Conservation (phyloP, 1,140 invertebrate genomes). For the Drosophila yakuba region DNA sequence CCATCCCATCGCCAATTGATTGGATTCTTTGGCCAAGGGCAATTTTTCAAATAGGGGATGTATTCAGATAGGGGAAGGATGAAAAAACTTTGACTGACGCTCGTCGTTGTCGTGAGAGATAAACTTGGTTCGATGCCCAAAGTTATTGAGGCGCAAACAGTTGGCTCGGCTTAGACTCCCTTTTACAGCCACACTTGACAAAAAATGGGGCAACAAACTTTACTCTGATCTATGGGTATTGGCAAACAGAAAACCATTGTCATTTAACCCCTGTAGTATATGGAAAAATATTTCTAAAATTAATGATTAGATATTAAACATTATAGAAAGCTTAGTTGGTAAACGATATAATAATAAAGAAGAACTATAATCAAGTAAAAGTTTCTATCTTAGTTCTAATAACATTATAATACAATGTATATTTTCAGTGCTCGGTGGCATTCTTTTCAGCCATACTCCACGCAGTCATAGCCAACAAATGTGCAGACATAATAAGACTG, state of each 20-base stretch:
- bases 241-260: too few relatives aligned
- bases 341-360: too few relatives aligned
- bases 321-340: too few relatives aligned
- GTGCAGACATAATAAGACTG: constrained; percentile 70
- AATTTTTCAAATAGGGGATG: constrained; percentile 61
- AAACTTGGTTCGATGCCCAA: constrained; percentile 76
- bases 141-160: constrained; percentile 81
- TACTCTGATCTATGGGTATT: too few relatives aligned
- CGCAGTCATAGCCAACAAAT: constrained; percentile 48
- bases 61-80: constrained; percentile 14
- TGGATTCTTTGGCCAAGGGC: constrained; percentile 31
- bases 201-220: not conserved
- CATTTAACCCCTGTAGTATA: too few relatives aligned
- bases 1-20: constrained; percentile 30
- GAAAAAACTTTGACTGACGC: constrained; percentile 75
- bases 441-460: not conserved
- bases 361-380: too few relatives aligned
- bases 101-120: constrained; percentile 71
- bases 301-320: too few relatives aligned
- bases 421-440: constrained; percentile 2
- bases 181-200: not conserved
- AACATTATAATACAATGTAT: not conserved
- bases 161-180: constrained; percentile 45
- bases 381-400: not conserved
- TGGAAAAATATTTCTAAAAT: too few relatives aligned